Base-by-base conservation (phyloP, 2,113 vertebrate genomes). In the Dipodomys ordii region DNA sequence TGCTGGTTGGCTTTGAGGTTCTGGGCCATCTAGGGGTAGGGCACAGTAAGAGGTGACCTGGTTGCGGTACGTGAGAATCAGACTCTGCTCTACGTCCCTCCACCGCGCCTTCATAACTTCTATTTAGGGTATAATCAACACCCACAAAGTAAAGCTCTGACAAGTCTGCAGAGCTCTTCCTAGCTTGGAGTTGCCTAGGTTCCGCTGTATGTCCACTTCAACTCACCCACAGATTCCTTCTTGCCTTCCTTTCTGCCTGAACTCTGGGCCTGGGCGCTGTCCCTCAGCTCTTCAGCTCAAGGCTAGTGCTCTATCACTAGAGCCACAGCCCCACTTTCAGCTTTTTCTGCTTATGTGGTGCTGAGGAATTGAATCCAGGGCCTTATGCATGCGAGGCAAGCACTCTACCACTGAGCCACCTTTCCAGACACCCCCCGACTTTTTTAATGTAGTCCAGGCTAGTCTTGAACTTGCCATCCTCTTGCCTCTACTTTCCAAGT, bases 21-120 rank as follows among this genome's bases (percentile, higher is more conserved):
- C 46, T 53, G 60, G 78, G 73, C 53, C 49, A 83, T 67, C 1
- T 18, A 77, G 78, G 73, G 3, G 15, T 28, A 84, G 84, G 78
- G 76, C 80, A 92, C 91, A 82, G 81, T 2, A 3, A 91, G 94
- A 76, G 68, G 73, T 91, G 78, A 88, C 92, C 86, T 83, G 68
- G n/a, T 32, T 73, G 72, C 62, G 35, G 53, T n/a, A 15, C 13
- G 46, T 69, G 69, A 81, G 80, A 32, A 86, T 25, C 49, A 85
- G 73, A 28, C 32, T 28, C n/a, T 13, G 73, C 3, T 30, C 32
- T 72, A 49, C 19, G 39, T 22, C 2, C 35, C 11, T 30, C 44
- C 0, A 2, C 2, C 1, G 28, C 23, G 20, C 57, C 30, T 74
- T 65, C 64, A 32, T 4, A 8, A 49, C 64, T 46, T 20, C 30